These are phyloP conservation scores for Drosophila anomelani DNA, from an alignment of 2,888 invertebrate species.

Conservation along the genomic window DNA sequence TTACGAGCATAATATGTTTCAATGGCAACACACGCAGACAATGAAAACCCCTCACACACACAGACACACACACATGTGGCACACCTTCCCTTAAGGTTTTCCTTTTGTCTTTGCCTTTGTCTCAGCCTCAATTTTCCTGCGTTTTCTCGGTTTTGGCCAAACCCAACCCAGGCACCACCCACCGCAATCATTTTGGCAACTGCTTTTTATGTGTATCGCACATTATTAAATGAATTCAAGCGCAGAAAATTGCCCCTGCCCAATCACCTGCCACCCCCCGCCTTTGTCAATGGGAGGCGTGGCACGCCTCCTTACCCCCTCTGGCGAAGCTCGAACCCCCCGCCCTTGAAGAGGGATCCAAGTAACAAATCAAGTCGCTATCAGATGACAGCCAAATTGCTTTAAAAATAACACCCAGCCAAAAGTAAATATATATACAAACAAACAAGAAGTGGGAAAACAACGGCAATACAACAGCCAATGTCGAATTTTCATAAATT, in stretches of 20 bases:
- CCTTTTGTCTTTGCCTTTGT: conserved; percentile 42
- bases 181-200: conserved; percentile 73
- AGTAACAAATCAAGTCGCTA: conserved; percentile 28
- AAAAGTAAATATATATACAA: neutral
- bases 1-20: conserved; percentile 79
- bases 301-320: conserved; percentile 3
- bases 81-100: conserved; percentile 34
- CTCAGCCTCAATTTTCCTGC: conserved; percentile 16
- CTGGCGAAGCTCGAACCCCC: neutral
- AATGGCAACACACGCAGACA: conserved; percentile 65
- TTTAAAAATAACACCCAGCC: conserved; percentile 13
- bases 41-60: conserved; percentile 31
- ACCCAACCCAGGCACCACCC: conserved; percentile 9
- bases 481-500: conserved; percentile 17
- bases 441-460: neutral
- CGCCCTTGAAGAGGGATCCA: neutral
- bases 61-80: conserved; percentile 10
- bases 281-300: conserved; percentile 8
- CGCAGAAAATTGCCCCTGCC: conserved; percentile 65
- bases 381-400: conserved; percentile 32
- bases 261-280: neutral
- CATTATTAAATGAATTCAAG: conserved; percentile 80
- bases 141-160: neutral
- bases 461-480: neutral
- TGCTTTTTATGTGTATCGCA: conserved; percentile 77